These are phyloP conservation scores for Lethrus apterus DNA, from an alignment of 1,140 invertebrate species.

Conservation along the genomic window DNA sequence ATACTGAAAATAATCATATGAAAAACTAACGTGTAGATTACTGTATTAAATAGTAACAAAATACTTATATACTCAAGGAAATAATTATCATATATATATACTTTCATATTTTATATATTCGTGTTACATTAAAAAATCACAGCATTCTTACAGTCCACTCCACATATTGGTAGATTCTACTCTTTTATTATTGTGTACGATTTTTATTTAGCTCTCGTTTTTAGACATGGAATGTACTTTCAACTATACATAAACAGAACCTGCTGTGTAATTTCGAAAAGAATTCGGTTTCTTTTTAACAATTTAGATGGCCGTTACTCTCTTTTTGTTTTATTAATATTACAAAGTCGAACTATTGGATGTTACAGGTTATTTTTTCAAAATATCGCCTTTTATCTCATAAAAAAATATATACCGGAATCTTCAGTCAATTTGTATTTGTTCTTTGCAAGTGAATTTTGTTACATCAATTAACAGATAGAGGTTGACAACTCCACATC, in stretches of 20 bases:
- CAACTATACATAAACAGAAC: conserved; percentile 16
- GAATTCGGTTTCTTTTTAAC: too few species aligned
- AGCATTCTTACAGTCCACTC: conserved; percentile 30
- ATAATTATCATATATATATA: conserved; percentile 19
- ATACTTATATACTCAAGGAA: conserved; percentile 13
- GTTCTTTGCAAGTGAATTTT: too few species aligned
- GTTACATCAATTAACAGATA: too few species aligned
- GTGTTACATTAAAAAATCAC: conserved; percentile 28
- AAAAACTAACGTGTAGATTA: conserved; percentile 12
- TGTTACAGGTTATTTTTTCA: too few species aligned
- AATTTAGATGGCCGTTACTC: too few species aligned
- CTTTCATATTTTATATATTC: conserved; percentile 14
- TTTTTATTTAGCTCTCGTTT: conserved; percentile 4
- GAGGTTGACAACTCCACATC: too few species aligned
- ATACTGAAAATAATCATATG: conserved; percentile 16
- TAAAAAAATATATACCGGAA: too few species aligned
- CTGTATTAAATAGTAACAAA: conserved; percentile 15
- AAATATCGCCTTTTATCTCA: too few species aligned
- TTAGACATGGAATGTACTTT: conserved; percentile 18
- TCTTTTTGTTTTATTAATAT: too few species aligned
- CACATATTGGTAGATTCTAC: conserved; percentile 15
- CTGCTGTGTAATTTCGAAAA: conserved; percentile 9
- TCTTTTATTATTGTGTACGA: too few species aligned
- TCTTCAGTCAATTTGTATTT: too few species aligned
- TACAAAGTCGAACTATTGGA: too few species aligned